A percentile compares a stretch with the other conserved stretches of the same genome.
Evolutionary conservation across 1,140 invertebrate species (phyloP).

Genomic region (Nautilus pompilius): DNA sequence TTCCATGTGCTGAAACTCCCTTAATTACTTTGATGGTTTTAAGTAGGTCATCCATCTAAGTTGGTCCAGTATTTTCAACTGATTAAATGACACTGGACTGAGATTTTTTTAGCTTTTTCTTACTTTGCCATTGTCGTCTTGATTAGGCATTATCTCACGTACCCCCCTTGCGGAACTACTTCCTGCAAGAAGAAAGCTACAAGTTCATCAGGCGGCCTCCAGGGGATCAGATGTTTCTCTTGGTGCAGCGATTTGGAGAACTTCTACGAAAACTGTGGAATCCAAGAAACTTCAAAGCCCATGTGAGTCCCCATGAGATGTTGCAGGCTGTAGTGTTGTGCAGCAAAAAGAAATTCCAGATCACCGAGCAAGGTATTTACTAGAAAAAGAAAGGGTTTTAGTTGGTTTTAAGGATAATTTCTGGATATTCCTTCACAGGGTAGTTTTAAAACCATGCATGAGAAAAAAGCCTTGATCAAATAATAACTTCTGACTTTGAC

Average conservation of each 20-base stretch:
- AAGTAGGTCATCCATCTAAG: too few species aligned
- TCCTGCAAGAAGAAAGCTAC: slow-evolving; percentile 92
- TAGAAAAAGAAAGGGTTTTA: too few species aligned
- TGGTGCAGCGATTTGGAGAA: slow-evolving; percentile 96
- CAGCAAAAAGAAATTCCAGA: slow-evolving; percentile 97
- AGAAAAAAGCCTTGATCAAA: neutral
- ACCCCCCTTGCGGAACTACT: slow-evolving; percentile 89
- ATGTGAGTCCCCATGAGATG: slow-evolving; percentile 99
- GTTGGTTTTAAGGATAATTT: too few species aligned
- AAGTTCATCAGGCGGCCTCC: slow-evolving; percentile 82
- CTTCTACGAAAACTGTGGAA: slow-evolving; percentile 98
- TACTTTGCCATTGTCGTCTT: too few species aligned
- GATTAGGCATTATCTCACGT: slow-evolving; percentile 96
- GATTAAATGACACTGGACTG: too few species aligned
- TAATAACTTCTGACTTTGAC: too few species aligned
- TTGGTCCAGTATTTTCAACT: too few species aligned
- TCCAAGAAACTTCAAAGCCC: slow-evolving; percentile 97
- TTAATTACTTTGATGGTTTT: too few species aligned
- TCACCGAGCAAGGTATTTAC: slow-evolving; percentile 95
- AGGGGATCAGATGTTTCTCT: slow-evolving; percentile 70
- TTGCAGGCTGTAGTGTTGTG: slow-evolving; percentile 97
- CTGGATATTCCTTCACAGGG: too few species aligned
- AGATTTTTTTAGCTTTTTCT: too few species aligned
- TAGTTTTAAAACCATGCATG: too few species aligned
- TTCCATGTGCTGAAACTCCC: too few species aligned